Evolutionary conservation across 2,797 vertebrate species (phyloP).

Genomic region (Parotocinclus haroldoi): DNA sequence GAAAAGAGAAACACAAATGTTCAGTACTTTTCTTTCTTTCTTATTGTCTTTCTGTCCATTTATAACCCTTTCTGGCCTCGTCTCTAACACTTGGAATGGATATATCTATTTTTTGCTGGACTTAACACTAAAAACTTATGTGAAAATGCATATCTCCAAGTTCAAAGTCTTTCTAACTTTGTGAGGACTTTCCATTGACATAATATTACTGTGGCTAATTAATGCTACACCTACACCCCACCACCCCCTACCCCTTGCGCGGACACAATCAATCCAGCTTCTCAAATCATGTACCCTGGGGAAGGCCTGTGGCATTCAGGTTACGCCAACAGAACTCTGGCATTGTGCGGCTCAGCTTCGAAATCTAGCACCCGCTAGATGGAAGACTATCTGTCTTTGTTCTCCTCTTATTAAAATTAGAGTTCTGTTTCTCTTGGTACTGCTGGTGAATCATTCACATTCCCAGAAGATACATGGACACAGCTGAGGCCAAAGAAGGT

Average conservation of each 20-base stretch:
- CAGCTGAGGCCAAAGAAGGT: constrained; percentile 6
- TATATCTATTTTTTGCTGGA: too few relatives aligned
- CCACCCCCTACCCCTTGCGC: not conserved
- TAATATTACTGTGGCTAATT: too few relatives aligned
- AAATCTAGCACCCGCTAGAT: constrained; percentile 45
- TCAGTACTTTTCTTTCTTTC: too few relatives aligned
- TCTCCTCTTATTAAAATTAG: constrained; percentile 23
- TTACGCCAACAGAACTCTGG: constrained; percentile 38
- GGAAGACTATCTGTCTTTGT: constrained; percentile 20
- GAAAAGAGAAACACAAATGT: too few relatives aligned
- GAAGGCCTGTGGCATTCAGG: constrained; percentile 29
- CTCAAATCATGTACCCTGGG: constrained; percentile 13
- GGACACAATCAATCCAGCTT: constrained; percentile 25
- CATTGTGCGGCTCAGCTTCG: constrained; percentile 20
- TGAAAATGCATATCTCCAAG: not conserved
- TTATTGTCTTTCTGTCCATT: too few relatives aligned
- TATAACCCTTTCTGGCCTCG: too few relatives aligned
- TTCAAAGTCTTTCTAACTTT: not conserved
- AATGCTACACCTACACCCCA: not conserved
- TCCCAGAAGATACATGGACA: not conserved
- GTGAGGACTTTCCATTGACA: too few relatives aligned
- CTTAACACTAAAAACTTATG: not conserved
- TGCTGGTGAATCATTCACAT: constrained; percentile 7
- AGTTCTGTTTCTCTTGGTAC: constrained; percentile 6
- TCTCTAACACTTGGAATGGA: too few relatives aligned